Evolutionary conservation across 2,888 invertebrate genomes (phyloP), one percentile per base, ranked within the genome.

Genomic region (Sipha maydis): DNA sequence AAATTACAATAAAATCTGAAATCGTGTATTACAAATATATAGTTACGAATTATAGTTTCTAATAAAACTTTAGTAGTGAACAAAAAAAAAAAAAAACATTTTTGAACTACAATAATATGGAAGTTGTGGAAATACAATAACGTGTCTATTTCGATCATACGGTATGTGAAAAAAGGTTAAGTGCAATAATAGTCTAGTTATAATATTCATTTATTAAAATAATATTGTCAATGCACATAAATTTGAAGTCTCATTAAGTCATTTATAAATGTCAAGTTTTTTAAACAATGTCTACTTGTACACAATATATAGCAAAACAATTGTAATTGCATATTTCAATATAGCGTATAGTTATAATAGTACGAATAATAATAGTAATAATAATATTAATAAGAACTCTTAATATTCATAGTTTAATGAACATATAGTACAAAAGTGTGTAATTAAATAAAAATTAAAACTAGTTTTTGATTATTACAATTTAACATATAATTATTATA

Each of bases 171-270:
- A 48, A 48, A 14, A 14, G 14, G 14, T 48, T 14, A 48, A 48
- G 14, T 48, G 11, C 11, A 48, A 48, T 48, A 14, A 9, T 71
- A 41, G 38, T 77, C 61, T 73, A 61, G 25, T 31, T 48, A 73
- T 41, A 73, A 71, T 56, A 56, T 88, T 80, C 73, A 73, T 85
- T 85, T n/a, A 61, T 88, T 73, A 82, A 82, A 73, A 82, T 88
- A 82, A 88, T 82, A 75, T 82, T 82, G 82, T 75, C 75, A 34
- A 34, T 67, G 80, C 48, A 88, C 41, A 82, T 88, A 88, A 80
- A 80, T 67, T 67, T 34, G 75, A 88, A 88, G 88, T 88, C 88
- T 88, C 79, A 67, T 88, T 82, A 76, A 80, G 82, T 88, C 82
- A 67, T 88, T 67, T 67, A 67, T 82, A 76, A 79, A 86, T 41